Evolutionary conservation across 2,888 invertebrate species (phyloP), one percentile per base, ranked within the genome.

Genomic region (Keiferia lycopersicella): DNA sequence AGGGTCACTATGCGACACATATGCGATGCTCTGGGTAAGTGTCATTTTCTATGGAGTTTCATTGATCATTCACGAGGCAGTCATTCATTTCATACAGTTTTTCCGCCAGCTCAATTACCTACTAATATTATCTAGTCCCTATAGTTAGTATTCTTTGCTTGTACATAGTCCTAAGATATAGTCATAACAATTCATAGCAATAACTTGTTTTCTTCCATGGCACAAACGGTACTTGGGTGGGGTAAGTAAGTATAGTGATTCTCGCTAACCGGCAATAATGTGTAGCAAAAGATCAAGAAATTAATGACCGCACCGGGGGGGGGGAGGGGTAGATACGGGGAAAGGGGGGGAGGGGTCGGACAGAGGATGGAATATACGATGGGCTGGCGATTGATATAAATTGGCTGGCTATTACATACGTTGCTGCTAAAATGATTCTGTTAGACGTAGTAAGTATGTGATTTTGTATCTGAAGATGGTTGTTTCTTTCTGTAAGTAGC

Each of bases 281-380:
- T 64, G 56, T 57, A 14, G 45, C 14, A 34, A 53, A 64, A 61
- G 61, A 61, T 61, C 64, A 64, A 56, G 57, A 64, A 56, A 57
- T 61, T 61, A 64, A 64, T 60, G 61, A 48, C 30, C 57, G 45
- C 45, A 38, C 41, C 41, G 10, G 30, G 51, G n/a, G 10, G 7
- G n/a, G 8, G 50, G 7, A 16, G 20, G n/a, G 8, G 50, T 2
- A 16, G 20, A 16, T 10, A 7, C 7, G 22, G 20, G 10, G 16
- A 20, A 18, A 2, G 18, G 14, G 22, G 18, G 10, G 51, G 1
- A 2, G 51, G 20, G 14, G 22, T 14, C 51, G 18, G 11, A 16
- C 8, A 18, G 48, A 18, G 48, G 18, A 14, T n/a, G 48, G 18
- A 7, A 16, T 48, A 2, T 18, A 22, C 20, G 26, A 22, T 2